Conservation (phyloP, 2,888 invertebrate genomes). For the Euplagia quadripunctaria region DNA sequence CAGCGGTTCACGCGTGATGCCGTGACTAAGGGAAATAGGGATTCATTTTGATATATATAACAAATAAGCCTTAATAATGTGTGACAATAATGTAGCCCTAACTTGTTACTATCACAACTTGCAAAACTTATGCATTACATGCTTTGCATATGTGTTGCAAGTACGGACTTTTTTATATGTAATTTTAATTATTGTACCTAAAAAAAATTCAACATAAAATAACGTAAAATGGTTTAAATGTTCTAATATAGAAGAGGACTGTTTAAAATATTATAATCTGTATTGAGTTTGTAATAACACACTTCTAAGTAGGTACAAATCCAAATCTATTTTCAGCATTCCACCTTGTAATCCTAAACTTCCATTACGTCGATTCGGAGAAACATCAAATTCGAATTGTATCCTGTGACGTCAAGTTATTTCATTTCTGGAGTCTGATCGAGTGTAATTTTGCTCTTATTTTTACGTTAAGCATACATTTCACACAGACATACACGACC, state of each 20-base stretch:
- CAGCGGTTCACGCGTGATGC: too few relatives aligned
- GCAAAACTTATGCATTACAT: too few relatives aligned
- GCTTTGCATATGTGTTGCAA: not conserved
- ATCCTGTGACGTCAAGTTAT: conserved; percentile 74
- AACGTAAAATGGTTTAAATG: too few relatives aligned
- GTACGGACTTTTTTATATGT: not conserved
- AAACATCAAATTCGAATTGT: conserved; percentile 63
- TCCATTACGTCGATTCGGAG: conserved; percentile 65
- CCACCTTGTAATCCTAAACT: conserved; percentile 64
- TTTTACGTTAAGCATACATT: conserved; percentile 55
- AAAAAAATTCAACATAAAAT: too few relatives aligned
- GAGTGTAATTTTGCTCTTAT: conserved; percentile 49
- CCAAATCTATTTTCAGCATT: conserved; percentile 63
- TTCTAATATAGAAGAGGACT: not conserved
- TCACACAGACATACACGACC: too few relatives aligned
- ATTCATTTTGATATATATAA: too few relatives aligned
- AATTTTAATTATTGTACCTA: not conserved
- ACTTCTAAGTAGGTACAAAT: conserved; percentile 31
- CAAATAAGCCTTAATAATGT: not conserved
- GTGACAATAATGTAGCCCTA: not conserved
- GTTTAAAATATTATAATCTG: not conserved
- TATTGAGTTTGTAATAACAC: not conserved
- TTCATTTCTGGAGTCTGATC: conserved; percentile 64
- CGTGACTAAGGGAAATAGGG: too few relatives aligned
- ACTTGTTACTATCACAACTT: not conserved